phyloP scores from a whole-genome alignment of 2,797 vertebrate species.

The Alca torda region DNA sequence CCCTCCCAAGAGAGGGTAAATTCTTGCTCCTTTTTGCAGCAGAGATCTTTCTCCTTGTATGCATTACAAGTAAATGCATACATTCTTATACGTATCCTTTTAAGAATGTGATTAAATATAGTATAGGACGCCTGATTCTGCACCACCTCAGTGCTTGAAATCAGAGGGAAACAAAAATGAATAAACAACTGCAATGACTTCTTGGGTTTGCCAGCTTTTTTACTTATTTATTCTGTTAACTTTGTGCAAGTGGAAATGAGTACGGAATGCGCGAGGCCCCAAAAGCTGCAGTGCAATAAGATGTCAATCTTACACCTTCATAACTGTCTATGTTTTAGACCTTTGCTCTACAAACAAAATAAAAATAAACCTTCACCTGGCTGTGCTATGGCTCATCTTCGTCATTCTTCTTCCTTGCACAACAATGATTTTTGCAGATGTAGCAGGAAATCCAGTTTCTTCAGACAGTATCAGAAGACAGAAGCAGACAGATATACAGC shows the following conservation, averaged over 20 bases:
- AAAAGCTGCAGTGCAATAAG: neutral
- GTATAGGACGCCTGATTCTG: neutral
- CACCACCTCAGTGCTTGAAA: neutral
- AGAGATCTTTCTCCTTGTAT: neutral
- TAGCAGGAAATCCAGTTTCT: neutral
- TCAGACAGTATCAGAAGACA: neutral
- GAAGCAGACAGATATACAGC: neutral
- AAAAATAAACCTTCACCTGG: neutral
- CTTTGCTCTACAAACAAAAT: neutral
- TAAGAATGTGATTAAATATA: neutral
- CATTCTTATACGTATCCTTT: neutral
- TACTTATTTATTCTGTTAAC: neutral
- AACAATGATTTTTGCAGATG: neutral
- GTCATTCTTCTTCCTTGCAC: neutral
- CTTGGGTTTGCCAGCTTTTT: neutral
- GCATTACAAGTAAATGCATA: neutral
- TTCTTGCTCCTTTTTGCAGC: neutral
- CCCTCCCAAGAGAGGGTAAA: neutral
- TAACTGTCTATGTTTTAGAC: neutral
- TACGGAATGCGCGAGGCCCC: neutral
- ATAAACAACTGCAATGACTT: neutral
- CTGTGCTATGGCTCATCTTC: neutral
- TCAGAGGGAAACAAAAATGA: neutral
- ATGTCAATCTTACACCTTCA: neutral
- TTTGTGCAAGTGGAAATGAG: neutral